Evolutionary conservation across 1,140 invertebrate species (phyloP).

Genomic region (Lordiphosa mommai): DNA sequence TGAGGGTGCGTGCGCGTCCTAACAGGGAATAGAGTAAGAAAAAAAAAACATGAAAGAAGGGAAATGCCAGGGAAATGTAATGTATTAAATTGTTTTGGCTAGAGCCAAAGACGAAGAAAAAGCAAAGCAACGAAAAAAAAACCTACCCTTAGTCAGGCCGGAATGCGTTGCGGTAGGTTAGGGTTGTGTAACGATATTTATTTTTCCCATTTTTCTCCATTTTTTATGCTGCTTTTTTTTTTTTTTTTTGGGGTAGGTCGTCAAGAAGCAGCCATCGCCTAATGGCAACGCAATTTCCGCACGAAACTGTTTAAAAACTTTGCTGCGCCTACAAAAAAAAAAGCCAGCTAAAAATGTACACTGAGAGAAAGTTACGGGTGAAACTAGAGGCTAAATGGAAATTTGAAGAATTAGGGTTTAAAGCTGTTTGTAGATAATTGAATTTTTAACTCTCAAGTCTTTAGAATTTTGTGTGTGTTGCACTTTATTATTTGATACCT

Average conservation of each 20-base stretch:
- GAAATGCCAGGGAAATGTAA: conserved; percentile 63
- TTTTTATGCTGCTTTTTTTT: conserved; percentile 23
- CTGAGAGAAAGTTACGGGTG: conserved; percentile 6
- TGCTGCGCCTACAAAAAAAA: conserved; percentile 43
- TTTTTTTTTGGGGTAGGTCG: conserved; percentile 51
- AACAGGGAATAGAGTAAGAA: conserved; percentile 16
- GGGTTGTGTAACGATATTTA: conserved; percentile 1
- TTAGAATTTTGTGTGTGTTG: too few species aligned
- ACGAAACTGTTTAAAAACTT: conserved; percentile 36
- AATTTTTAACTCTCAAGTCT: too few species aligned
- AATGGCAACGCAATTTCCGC: conserved; percentile 72
- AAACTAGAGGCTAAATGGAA: neutral
- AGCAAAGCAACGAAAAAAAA: neutral
- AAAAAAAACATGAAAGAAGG: conserved; percentile 45
- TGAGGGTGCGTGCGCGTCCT: conserved; percentile 5
- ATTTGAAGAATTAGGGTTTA: too few species aligned
- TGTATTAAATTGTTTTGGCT: conserved; percentile 72
- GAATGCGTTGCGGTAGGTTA: conserved; percentile 72
- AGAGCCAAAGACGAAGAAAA: conserved; percentile 15
- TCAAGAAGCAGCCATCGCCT: conserved; percentile 33
- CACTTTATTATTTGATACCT: too few species aligned
- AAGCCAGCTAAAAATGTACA: conserved; percentile 1
- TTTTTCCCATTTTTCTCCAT: conserved; percentile 32
- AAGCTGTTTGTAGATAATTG: too few species aligned
- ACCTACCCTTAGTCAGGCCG: conserved; percentile 62